Evolutionary conservation across 2,113 vertebrate genomes (phyloP), one percentile per base, ranked within the genome.

Genomic region (Colius striatus): DNA sequence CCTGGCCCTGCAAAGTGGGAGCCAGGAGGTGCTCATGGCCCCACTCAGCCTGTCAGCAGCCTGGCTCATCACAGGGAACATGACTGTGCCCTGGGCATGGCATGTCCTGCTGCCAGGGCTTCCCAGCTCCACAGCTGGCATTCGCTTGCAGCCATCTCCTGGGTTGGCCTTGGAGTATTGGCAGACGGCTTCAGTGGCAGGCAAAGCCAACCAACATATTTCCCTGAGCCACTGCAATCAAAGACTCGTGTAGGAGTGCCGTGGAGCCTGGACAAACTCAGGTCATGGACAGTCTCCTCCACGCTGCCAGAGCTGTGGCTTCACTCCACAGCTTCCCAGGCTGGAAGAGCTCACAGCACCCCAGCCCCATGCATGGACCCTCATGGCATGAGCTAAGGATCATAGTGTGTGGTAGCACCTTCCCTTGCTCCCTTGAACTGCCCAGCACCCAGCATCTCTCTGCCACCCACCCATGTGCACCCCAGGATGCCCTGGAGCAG

Each of bases 341-440:
- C 71, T 57, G 66, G 26, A 41, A 45, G 47, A 1, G 2, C 43
- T 67, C 53, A 43, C 61, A 43, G 53, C 48, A 54, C 20, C 62
- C 36, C 68, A 57, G 36, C 25, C 55, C 29, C 25, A 60, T 2
- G 1, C n/a, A 27, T 0, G 0, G 62, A 34, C 16, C 8, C n/a
- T 47, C 7, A 0, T 6, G 45, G 62, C 58, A 19, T 0, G 2
- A 5, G 2, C 65, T 0, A 1, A 57, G 47, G 74, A 47, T 45
- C 29, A 12, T 6, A 2, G 43, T 1, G 10, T 25, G 22, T 16
- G 38, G 29, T 4, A 51, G 26, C 17, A 16, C 26, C 23, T 30
- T 51, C 53, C 34, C 29, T 66, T 1, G 0, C 3, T 13, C 26
- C 50, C 36, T 3, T 4, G 30, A 8, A 1, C 45, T 67, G 57